Evolutionary conservation across 2,888 invertebrate species (phyloP).

Genomic region (Heliothis peltigera): DNA sequence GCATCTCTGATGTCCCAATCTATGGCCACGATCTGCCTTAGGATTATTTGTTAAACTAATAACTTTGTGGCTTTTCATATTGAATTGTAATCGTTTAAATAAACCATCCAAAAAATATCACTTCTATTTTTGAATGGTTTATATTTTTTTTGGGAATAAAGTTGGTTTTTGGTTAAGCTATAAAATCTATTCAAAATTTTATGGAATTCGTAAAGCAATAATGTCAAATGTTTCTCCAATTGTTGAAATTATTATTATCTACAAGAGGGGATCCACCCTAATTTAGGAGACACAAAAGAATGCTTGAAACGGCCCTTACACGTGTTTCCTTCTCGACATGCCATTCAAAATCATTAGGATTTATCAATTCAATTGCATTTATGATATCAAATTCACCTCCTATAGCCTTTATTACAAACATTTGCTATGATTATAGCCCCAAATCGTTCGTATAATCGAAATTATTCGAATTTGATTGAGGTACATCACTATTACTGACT

Average conservation of each 20-base stretch:
- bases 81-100: background rate
- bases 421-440: slow-evolving; percentile 35
- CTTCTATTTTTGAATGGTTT: background rate
- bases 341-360: slow-evolving; percentile 43
- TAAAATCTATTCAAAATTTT: background rate
- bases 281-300: slow-evolving; percentile 41
- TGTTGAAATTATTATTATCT: slow-evolving; percentile 27
- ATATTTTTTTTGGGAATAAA: background rate
- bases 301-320: slow-evolving; percentile 43
- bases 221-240: slow-evolving; percentile 15
- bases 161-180: background rate
- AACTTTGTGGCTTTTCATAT: background rate
- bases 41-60: slow-evolving; percentile 37
- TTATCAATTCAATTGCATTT: slow-evolving; percentile 51
- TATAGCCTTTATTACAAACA: slow-evolving; percentile 36
- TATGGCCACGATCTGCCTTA: slow-evolving; percentile 33
- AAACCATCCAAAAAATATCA: too few relatives aligned
- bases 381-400: slow-evolving; percentile 43
- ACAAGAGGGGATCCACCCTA: slow-evolving; percentile 45
- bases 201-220: background rate
- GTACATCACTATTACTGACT: slow-evolving; percentile 55
- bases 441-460: slow-evolving; percentile 46
- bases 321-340: slow-evolving; percentile 44
- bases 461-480: slow-evolving; percentile 51
- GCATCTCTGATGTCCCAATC: slow-evolving; percentile 55